phyloP scores from a whole-genome alignment of 2,888 invertebrate genomes.

The Cremastinae sp. region DNA sequence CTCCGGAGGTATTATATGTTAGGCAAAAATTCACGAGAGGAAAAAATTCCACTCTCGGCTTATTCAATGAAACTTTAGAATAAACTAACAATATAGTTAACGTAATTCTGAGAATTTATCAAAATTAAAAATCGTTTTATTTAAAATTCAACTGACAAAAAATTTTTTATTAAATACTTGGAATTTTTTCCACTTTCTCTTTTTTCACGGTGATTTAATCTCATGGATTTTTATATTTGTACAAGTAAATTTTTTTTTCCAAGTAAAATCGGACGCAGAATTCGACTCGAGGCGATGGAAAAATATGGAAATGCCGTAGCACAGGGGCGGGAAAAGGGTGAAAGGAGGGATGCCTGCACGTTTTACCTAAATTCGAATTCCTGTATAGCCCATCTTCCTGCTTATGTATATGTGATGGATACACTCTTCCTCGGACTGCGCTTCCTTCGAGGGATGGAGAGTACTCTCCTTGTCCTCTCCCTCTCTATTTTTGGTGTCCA shows the following conservation, averaged over 20 bases:
- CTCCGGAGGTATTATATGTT: background rate
- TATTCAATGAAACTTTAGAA: no score
- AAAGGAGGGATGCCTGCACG: conserved; percentile 69
- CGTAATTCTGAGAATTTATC: no score
- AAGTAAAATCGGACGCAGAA: conserved; percentile 25
- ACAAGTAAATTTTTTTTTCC: no score
- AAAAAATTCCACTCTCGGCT: no score
- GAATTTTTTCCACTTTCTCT: no score
- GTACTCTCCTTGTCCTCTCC: conserved; percentile 18
- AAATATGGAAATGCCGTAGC: conserved; percentile 27
- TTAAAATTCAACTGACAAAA: no score
- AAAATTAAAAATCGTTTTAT: no score
- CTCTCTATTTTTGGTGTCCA: conserved; percentile 67
- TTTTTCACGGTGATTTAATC: background rate
- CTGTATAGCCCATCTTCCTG: conserved; percentile 67
- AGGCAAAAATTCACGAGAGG: no score
- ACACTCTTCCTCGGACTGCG: conserved; percentile 63
- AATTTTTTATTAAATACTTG: no score
- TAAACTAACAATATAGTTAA: no score
- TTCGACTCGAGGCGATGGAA: conserved; percentile 29
- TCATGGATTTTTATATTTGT: no score
- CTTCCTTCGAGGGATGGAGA: conserved; percentile 23
- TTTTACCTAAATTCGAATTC: conserved; percentile 75
- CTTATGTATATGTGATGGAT: conserved; percentile 60
- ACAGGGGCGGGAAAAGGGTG: conserved; percentile 9